phyloP scores from a whole-genome alignment of 2,113 vertebrate species.

The Danio rerio region DNA sequence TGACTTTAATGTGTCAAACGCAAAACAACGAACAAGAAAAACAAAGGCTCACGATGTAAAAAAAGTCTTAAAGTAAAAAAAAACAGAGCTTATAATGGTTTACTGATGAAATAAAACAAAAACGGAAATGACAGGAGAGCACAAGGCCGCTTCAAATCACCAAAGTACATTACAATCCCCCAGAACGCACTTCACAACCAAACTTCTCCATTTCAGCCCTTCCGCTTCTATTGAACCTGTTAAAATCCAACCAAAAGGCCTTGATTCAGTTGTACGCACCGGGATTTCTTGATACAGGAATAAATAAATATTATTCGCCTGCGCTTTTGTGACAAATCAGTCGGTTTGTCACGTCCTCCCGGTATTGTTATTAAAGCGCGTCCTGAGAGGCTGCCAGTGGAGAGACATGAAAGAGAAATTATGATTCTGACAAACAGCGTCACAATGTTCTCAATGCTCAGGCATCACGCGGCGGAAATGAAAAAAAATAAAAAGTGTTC shows the following conservation, averaged over 20 bases:
- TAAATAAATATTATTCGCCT: slow-evolving; percentile 31
- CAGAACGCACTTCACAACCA: slow-evolving; percentile 22
- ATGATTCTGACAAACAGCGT: slow-evolving; percentile 52
- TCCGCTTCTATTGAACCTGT: neutral
- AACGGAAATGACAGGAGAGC: neutral
- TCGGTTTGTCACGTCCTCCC: slow-evolving; percentile 25
- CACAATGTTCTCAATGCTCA: slow-evolving; percentile 41
- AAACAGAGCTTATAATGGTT: neutral
- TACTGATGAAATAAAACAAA: slow-evolving; percentile 16
- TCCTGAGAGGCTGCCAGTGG: slow-evolving; percentile 24
- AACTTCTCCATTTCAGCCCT: neutral
- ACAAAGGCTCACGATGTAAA: neutral
- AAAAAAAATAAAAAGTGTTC: neutral
- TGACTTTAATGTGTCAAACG: neutral
- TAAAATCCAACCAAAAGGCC: neutral
- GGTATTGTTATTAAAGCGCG: slow-evolving; percentile 38
- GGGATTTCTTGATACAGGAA: neutral
- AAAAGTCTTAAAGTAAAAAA: too few species aligned
- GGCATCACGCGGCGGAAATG: neutral
- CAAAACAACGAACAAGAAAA: neutral
- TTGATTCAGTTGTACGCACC: slow-evolving; percentile 24
- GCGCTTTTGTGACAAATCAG: slow-evolving; percentile 43
- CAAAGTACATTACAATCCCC: neutral
- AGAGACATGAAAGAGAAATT: slow-evolving; percentile 55
- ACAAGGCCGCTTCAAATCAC: slow-evolving; percentile 16